phyloP scores from a whole-genome alignment of 2,888 invertebrate genomes.

The Nemotelus pantherinus region DNA sequence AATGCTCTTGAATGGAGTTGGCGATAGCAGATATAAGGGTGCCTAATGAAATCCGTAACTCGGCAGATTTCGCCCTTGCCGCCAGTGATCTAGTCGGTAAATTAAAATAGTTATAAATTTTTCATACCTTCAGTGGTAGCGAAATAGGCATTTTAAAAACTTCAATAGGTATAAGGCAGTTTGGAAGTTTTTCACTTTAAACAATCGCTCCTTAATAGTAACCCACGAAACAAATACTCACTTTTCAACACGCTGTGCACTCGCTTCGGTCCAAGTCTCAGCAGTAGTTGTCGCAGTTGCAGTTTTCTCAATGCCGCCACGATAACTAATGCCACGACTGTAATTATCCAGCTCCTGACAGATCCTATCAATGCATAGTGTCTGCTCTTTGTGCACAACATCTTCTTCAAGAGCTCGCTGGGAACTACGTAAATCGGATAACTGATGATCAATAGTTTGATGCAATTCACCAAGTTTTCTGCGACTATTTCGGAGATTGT shows the following conservation, averaged over 20 bases:
- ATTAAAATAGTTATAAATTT: too few species aligned
- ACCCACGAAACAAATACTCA: constrained; percentile 45
- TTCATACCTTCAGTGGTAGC: too few species aligned
- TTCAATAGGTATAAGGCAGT: not conserved
- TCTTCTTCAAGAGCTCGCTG: constrained; percentile 91
- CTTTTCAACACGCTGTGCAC: constrained; percentile 64
- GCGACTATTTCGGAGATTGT: constrained; percentile 81
- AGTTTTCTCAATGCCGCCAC: constrained; percentile 87
- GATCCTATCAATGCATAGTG: constrained; percentile 84
- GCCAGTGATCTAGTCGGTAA: constrained; percentile 71
- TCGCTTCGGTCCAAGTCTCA: constrained; percentile 85
- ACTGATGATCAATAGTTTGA: constrained; percentile 71
- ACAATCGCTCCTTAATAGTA: not conserved
- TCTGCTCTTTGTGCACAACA: constrained; percentile 86
- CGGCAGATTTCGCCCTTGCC: constrained; percentile 81
- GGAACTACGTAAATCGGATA: constrained; percentile 79
- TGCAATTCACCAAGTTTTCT: constrained; percentile 79
- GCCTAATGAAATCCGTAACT: constrained; percentile 81
- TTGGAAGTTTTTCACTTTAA: not conserved
- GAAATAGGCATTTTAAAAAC: too few species aligned
- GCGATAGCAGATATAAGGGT: constrained; percentile 81
- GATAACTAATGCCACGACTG: constrained; percentile 83
- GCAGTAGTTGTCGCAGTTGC: constrained; percentile 85
- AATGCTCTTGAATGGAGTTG: constrained; percentile 87
- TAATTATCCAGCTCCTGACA: constrained; percentile 87